phyloP scores from a whole-genome alignment of 2,888 invertebrate species.

The Orthosia incerta region DNA sequence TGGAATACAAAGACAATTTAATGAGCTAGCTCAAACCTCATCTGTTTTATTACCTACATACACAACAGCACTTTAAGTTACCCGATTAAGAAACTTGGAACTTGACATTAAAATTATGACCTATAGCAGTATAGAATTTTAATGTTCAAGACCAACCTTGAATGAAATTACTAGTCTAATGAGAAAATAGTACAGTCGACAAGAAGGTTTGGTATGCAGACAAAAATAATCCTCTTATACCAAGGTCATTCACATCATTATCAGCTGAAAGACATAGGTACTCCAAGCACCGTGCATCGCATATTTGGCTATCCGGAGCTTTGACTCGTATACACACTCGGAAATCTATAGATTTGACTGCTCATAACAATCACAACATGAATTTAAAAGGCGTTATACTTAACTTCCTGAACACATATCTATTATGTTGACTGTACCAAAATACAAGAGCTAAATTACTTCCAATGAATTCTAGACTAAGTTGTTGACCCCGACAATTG shows the following conservation, averaged over 20 bases:
- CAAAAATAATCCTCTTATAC: not conserved
- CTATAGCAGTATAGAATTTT: slow-evolving; percentile 16
- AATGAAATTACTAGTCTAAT: slow-evolving; percentile 11
- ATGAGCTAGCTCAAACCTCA: not conserved
- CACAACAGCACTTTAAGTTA: slow-evolving; percentile 12
- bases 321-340: too few relatives aligned
- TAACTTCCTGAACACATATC: not conserved
- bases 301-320: too few relatives aligned
- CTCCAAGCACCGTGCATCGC: too few relatives aligned
- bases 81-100: slow-evolving; percentile 4
- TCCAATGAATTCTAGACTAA: slow-evolving; percentile 30
- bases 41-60: slow-evolving; percentile 3
- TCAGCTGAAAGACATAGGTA: not conserved
- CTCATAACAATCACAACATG: not conserved
- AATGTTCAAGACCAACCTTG: slow-evolving; percentile 41
- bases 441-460: slow-evolving; percentile 11
- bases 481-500: slow-evolving; percentile 57
- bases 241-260: not conserved
- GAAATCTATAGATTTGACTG: not conserved
- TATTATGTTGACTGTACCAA: slow-evolving; percentile 10
- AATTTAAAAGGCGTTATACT: too few relatives aligned
- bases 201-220: not conserved
- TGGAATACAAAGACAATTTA: slow-evolving; percentile 15
- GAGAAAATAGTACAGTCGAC: slow-evolving; percentile 3
- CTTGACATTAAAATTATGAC: slow-evolving; percentile 18